A percentile compares a stretch with the other conserved stretches of the same genome.
phyloP scores from a whole-genome alignment of 2,888 invertebrate genomes.

The Julus scanicus region DNA sequence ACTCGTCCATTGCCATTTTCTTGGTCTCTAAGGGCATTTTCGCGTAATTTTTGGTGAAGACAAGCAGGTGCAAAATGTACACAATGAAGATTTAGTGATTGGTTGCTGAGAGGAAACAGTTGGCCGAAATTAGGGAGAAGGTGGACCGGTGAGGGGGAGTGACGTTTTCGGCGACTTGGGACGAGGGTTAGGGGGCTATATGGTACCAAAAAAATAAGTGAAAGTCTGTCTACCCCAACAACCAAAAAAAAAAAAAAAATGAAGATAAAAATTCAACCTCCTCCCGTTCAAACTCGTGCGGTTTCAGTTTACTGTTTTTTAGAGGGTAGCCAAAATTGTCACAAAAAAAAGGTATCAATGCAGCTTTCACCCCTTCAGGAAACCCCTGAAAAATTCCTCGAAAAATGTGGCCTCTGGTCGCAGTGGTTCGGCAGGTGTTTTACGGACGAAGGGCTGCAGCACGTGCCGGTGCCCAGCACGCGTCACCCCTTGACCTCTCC shows the following conservation, averaged over 20 bases:
- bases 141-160: neutral
- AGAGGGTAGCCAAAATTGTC: neutral
- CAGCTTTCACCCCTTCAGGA: neutral
- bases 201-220: neutral
- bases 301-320: neutral
- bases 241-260: neutral
- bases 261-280: neutral
- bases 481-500: neutral
- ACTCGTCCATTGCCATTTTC: neutral
- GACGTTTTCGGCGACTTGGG: neutral
- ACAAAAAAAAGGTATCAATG: no score
- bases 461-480: neutral
- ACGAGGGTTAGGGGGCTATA: neutral
- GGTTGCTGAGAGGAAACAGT: constrained; percentile 22
- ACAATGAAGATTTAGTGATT: constrained; percentile 49
- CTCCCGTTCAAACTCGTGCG: neutral
- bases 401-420: constrained; percentile 18
- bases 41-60: no score
- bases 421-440: neutral
- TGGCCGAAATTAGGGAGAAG: constrained; percentile 1
- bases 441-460: neutral
- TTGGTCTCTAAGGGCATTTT: neutral
- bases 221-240: neutral
- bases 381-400: neutral
- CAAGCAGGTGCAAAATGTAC: constrained; percentile 49